Evolutionary conservation across 2,888 invertebrate genomes (phyloP), one percentile per base, ranked within the genome.

Genomic region (Cantharis flavilabris): DNA sequence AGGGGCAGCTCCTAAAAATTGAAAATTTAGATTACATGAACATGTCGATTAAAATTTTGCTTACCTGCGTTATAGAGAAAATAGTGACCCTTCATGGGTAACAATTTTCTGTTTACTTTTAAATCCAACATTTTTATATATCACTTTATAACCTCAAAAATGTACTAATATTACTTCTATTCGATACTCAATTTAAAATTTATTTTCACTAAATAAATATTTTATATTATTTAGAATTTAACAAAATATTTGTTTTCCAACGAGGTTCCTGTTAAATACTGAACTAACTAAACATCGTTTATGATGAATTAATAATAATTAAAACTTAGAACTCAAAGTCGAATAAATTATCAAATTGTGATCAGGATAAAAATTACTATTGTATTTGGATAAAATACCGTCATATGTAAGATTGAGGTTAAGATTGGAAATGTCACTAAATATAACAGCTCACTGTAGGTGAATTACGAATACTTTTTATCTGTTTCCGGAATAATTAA

Each of bases 21-120:
- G 20, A 10, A 30, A 64, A 7, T 73, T 69, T 33, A 76, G n/a
- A 4, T 49, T 76, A 16, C 9, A 11, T 69, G 23, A 26, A 67
- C 16, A 62, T 3, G 62, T 11, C 11, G 4, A 71, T 72, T 70
- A 62, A n/a, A 49, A n/a, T n/a, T 20, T 65, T 67, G 70, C 69
- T 18, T 74, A 96, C 96, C 97, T 86, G 95, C 96, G 92, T 95
- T 95, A 85, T 94, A 96, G 73, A 97, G 90, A 87, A 97, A 97
- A 88, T 93, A 97, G 89, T 97, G 97, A 1, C 93, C 94, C 88
- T 97, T 97, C 86, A 97, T 93, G 11, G 96, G 96, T 86, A 97
- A 85, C 75, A 97, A 89, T 75, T 93, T 92, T 86, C 91, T 93
- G 86, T 97, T 93, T 33, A 97, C 86, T 76, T 76, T 67, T 7